phyloP scores from a whole-genome alignment of 2,797 vertebrate genomes.

The Melanotaenia boesemani region DNA sequence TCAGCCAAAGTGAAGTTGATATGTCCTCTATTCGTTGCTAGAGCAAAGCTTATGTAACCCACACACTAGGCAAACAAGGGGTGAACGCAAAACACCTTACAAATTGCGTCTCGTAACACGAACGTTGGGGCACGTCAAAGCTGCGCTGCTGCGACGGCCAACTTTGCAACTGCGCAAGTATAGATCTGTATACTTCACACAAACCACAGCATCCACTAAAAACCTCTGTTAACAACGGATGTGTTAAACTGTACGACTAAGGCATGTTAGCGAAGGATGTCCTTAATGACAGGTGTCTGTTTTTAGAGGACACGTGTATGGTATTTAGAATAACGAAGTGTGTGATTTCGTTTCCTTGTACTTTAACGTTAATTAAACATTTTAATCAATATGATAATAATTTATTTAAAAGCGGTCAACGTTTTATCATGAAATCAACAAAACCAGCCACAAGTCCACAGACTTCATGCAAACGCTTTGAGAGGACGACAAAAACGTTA shows the following conservation, averaged over 20 bases:
- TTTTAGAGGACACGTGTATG: background rate
- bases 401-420: too few species aligned
- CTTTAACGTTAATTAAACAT: too few species aligned
- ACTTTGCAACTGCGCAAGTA: constrained; percentile 12
- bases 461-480: too few species aligned
- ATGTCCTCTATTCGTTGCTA: background rate
- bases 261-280: background rate
- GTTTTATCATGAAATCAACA: too few species aligned
- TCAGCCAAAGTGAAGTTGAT: background rate
- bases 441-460: too few species aligned
- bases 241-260: background rate
- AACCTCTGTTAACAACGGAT: background rate
- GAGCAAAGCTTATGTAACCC: constrained; percentile 4
- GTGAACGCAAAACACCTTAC: constrained; percentile 13
- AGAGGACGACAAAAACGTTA: too few species aligned
- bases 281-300: background rate
- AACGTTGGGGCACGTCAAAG: background rate
- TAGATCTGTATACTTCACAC: background rate
- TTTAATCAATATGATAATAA: too few species aligned
- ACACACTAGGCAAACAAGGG: constrained; percentile 9
- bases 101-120: constrained; percentile 69
- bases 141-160: constrained; percentile 36
- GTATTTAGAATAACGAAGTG: too few species aligned
- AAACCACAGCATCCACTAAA: background rate
- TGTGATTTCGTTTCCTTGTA: too few species aligned